phyloP scores from a whole-genome alignment of 2,888 invertebrate species.

The Clanis bilineata region DNA sequence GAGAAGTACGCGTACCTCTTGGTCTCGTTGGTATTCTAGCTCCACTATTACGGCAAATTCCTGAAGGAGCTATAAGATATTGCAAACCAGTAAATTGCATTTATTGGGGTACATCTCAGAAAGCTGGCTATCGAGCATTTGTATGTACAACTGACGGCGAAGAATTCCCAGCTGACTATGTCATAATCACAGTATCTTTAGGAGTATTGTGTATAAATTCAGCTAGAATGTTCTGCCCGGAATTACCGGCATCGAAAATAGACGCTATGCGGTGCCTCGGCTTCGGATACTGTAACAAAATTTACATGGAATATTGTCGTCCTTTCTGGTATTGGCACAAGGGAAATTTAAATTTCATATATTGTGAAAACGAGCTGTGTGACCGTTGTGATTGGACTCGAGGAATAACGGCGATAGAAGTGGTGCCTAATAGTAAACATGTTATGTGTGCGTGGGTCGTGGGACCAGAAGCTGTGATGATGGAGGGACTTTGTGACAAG shows the following conservation, averaged over 20 bases:
- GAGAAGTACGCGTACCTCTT: slow-evolving; percentile 83
- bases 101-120: slow-evolving; percentile 84
- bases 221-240: slow-evolving; percentile 86
- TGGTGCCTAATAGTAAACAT: slow-evolving; percentile 86
- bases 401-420: slow-evolving; percentile 86
- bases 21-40: slow-evolving; percentile 85
- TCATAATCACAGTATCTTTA: slow-evolving; percentile 89
- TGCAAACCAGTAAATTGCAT: slow-evolving; percentile 87
- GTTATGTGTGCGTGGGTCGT: slow-evolving; percentile 87
- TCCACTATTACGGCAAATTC: slow-evolving; percentile 84
- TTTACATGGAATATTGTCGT: slow-evolving; percentile 88
- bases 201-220: slow-evolving; percentile 87
- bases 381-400: slow-evolving; percentile 86
- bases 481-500: slow-evolving; percentile 86
- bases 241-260: slow-evolving; percentile 86
- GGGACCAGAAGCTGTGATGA: slow-evolving; percentile 84
- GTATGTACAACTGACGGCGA: slow-evolving; percentile 87
- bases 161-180: slow-evolving; percentile 88
- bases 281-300: slow-evolving; percentile 88
- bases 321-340: slow-evolving; percentile 89
- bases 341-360: slow-evolving; percentile 84
- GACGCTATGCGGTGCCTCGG: slow-evolving; percentile 86
- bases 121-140: slow-evolving; percentile 68
- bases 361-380: slow-evolving; percentile 77
- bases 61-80: slow-evolving; percentile 83